Percentiles rank a stretch among this genome's conserved stretches.
Conservation (phyloP, 2,888 invertebrate genomes). For the Micoletzkya japonica region DNA sequence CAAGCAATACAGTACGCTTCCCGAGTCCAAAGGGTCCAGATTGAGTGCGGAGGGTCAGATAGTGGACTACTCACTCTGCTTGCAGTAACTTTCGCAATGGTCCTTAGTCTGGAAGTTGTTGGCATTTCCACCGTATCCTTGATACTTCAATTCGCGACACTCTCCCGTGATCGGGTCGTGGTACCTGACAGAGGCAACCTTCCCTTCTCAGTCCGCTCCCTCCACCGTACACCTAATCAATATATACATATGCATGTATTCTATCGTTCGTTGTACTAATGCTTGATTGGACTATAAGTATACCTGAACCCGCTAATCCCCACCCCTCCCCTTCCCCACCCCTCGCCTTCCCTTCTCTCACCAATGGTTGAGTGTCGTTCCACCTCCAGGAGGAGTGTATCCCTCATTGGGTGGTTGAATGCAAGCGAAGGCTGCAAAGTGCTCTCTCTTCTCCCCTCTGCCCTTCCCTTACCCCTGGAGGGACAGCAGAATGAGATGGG, state of each 20-base stretch:
- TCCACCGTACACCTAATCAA: too few species aligned
- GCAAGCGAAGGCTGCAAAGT: conserved; percentile 59
- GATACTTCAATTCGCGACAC: conserved; percentile 60
- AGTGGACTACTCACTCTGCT: conserved; percentile 55
- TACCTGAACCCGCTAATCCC: too few species aligned
- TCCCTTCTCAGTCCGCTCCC: neutral
- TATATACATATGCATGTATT: too few species aligned
- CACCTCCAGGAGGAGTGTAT: conserved; percentile 61
- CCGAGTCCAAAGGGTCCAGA: neutral
- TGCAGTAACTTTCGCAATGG: conserved; percentile 63
- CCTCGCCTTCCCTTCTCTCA: too few species aligned
- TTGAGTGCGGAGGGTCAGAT: neutral
- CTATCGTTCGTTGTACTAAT: too few species aligned
- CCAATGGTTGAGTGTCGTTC: conserved; percentile 62
- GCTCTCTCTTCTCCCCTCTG: neutral
- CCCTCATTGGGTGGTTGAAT: conserved; percentile 63
- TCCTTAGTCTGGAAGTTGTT: conserved; percentile 63
- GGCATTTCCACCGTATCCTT: conserved; percentile 60
- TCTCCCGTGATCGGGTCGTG: conserved; percentile 61
- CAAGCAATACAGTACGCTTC: conserved; percentile 6
- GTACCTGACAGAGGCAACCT: conserved; percentile 31
- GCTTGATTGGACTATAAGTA: too few species aligned
- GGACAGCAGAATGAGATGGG: conserved; percentile 64
- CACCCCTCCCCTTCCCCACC: too few species aligned
- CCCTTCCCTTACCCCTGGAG: conserved; percentile 45